Base-by-base conservation (phyloP, 1,140 invertebrate species). In the Drosophila murphyi region DNA sequence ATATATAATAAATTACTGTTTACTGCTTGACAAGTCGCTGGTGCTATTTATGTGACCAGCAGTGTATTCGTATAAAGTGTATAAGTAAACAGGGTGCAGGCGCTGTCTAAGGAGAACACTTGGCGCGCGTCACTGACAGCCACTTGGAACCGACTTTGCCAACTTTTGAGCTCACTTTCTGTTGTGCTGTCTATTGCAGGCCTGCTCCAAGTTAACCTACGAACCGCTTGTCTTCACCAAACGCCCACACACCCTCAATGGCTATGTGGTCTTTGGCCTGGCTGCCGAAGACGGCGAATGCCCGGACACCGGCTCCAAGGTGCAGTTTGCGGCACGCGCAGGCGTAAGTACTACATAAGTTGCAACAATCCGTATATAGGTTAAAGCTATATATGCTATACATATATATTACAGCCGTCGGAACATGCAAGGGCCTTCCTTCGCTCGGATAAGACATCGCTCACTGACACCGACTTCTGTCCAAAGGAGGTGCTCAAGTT, bases 401-500 rank as follows among this genome's bases (percentile, higher is more conserved):
- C 12, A 51, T 12, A 34, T 69, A 10, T 31, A 6, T 8, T 41
- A 1, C 67, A 92, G 91, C 91, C 91, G 10, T 92, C 91, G 37
- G 91, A 92, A 54, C 80, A 91, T 72, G 91, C 91, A 3, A 80
- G 86, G 4, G 78, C 87, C 48, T 92, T 92, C 45, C 52, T 92
- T 35, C 75, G 78, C 7, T 90, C 83, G 5, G 82, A 91, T 41
- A 91, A 91, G 61, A 69, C 79, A n/a, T 81, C 83, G 5, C 63
- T 92, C 4, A 90, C 83, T 31, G 91, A 92, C 52, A 92, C 86
- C 6, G 79, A 92, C 47, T 91, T 90, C 41, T 92, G 91, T 70
- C 91, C 91, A 45, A 92, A 91, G 62, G 91, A 92, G 57, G 88
- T 92, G 51, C 83, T 92, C 2, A 92, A 92, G 76, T 92, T 92